phyloP scores from a whole-genome alignment of 2,797 vertebrate genomes.

The Protonibea diacanthus region DNA sequence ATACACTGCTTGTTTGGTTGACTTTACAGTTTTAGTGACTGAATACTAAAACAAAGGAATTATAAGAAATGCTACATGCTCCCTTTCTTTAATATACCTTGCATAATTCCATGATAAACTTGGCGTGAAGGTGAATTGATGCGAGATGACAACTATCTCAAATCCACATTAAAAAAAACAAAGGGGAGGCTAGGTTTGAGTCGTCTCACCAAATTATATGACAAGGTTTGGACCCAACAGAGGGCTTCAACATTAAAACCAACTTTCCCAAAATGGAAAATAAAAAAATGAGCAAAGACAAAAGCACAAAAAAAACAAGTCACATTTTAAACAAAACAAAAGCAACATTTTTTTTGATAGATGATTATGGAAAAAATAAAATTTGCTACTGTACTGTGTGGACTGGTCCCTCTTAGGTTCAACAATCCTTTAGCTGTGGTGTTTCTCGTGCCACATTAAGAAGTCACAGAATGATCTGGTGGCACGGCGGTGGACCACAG shows the following conservation, averaged over 20 bases:
- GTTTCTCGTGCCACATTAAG: slow-evolving; percentile 26
- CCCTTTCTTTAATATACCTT: background rate
- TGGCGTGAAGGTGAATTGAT: background rate
- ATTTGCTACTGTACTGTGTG: slow-evolving; percentile 45
- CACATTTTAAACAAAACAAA: slow-evolving; percentile 55
- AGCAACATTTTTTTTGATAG: slow-evolving; percentile 52
- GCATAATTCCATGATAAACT: background rate
- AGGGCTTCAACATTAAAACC: slow-evolving; percentile 66
- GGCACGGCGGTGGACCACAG: slow-evolving; percentile 67
- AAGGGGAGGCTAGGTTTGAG: slow-evolving; percentile 16
- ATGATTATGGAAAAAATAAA: slow-evolving; percentile 64
- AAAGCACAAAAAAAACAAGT: slow-evolving; percentile 38
- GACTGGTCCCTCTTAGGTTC: slow-evolving; percentile 78
- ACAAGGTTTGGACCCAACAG: slow-evolving; percentile 67
- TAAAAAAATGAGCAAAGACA: slow-evolving; percentile 63
- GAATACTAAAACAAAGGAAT: slow-evolving; percentile 6
- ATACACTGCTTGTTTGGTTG: slow-evolving; percentile 32
- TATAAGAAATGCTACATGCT: slow-evolving; percentile 36
- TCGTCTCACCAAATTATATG: slow-evolving; percentile 4
- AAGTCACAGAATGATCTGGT: slow-evolving; percentile 39
- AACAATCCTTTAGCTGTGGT: slow-evolving; percentile 46
- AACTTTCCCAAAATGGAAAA: slow-evolving; percentile 79
- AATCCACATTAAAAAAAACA: slow-evolving; percentile 18
- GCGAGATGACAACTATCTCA: background rate
- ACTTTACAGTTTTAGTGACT: slow-evolving; percentile 25